Base-by-base conservation (phyloP, 37 sponge, comb jelly and placozoan species). In the Cladorhizidae sp. region DNA sequence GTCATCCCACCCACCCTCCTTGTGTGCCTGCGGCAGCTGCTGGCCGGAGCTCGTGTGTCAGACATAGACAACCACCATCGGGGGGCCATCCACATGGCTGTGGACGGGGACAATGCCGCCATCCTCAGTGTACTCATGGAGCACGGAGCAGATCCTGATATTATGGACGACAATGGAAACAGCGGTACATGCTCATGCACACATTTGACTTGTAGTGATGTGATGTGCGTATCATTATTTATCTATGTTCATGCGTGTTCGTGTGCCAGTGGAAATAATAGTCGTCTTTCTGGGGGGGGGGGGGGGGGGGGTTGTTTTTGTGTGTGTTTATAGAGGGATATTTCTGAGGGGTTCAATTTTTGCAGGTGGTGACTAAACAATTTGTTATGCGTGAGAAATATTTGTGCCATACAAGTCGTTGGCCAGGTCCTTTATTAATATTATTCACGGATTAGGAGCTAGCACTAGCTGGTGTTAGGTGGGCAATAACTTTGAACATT, bases 61-160 rank as follows among this genome's bases (percentile, higher is more conserved):
- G 95, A 80, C 40, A 67, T 91, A 40, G 86, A 93, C 86, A 89
- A 87, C 72, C 92, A 85, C 52, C 56, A 80, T 0, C 81, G 74
- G 1, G 82, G 89, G 7, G 83, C 73, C 22, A 74, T 94, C 22
- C 97, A 97, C 81, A 79, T 97, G 83, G 97, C 97, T 15, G 92
- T 83, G 7, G 90, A 89, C 65, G 82, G 88, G 64, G 91, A 97
- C 52, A 85, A 70, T 69, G 70, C 95, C 49, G 54, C 79, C 64
- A 92, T 97, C 57, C 79, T 94, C 51, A 81, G 85, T 58, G 84
- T 94, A 31, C 83, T 97, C 36, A 61, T 97, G 61, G 93, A 97
- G 64, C 75, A 94, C 51, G 82, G 83, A 6, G 97, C 95, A n/a
- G 92, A 94, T 69, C 87, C 92, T 25, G 95, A 97, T 74, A 36